Evolutionary conservation across 2,797 vertebrate species (phyloP).

Genomic region (Hydrocynus forskahlii): DNA sequence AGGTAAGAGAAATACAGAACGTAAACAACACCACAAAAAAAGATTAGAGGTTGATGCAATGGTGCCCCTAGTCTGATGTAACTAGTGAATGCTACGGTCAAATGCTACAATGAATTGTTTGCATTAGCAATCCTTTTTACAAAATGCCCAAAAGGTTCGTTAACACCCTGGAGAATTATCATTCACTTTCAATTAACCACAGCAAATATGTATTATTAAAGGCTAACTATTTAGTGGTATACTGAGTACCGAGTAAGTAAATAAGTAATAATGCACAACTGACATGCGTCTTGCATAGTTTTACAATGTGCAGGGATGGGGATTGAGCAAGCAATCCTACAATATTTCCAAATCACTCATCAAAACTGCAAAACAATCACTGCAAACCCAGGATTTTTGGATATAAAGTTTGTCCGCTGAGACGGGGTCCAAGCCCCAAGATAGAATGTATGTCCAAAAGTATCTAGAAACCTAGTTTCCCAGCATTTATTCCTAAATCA

Average conservation of each 20-base stretch:
- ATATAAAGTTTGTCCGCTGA: neutral
- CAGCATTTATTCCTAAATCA: neutral
- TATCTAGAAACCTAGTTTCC: neutral
- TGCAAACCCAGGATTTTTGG: conserved; percentile 64
- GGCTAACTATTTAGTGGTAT: conserved; percentile 37
- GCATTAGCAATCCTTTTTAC: conserved; percentile 11
- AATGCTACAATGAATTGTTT: conserved; percentile 37
- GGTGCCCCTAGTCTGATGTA: neutral
- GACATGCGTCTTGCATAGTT: conserved; percentile 80
- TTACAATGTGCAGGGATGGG: conserved; percentile 51
- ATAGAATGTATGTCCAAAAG: neutral
- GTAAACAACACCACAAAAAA: neutral
- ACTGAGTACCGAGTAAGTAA: conserved; percentile 49
- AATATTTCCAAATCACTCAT: conserved; percentile 36
- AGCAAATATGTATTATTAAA: conserved; percentile 24
- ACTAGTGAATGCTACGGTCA: conserved; percentile 25
- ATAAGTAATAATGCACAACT: conserved; percentile 68
- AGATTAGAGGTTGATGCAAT: neutral
- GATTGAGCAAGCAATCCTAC: conserved; percentile 58
- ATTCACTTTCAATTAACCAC: conserved; percentile 26
- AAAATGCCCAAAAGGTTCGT: conserved; percentile 27
- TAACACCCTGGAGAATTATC: conserved; percentile 37
- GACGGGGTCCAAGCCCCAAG: neutral
- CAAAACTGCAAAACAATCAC: conserved; percentile 58
- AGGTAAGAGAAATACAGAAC: conserved; percentile 66